phyloP scores from a whole-genome alignment of 2,888 invertebrate species.

The Calliphora vomitoria region DNA sequence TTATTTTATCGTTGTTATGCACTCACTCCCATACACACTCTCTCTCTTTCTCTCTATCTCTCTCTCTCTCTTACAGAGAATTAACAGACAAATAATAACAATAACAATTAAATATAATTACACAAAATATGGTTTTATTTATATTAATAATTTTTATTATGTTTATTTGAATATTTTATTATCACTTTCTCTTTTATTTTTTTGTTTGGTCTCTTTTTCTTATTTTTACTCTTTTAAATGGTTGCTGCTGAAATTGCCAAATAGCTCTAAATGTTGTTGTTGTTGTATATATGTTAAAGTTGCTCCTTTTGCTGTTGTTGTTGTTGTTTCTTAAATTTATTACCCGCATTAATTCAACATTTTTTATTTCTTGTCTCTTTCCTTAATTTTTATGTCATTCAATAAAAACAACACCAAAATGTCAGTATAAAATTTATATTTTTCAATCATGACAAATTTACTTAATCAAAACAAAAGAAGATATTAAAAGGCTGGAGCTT shows the following conservation, averaged over 20 bases:
- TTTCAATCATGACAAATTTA: constrained; percentile 54
- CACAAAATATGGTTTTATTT: constrained; percentile 19
- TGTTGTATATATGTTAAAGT: constrained; percentile 1
- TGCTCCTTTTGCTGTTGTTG: background rate
- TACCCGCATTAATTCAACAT: constrained; percentile 26
- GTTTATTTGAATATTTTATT: background rate
- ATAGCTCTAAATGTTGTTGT: background rate
- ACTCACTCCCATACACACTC: background rate
- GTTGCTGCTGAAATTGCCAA: background rate
- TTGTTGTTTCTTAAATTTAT: constrained; percentile 47
- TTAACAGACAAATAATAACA: background rate
- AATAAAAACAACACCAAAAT: constrained; percentile 51
- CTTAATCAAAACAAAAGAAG: background rate
- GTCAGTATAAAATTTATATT: constrained; percentile 35
- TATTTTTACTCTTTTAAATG: background rate
- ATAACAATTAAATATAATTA: background rate
- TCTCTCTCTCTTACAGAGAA: background rate
- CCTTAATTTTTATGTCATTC: constrained; percentile 55
- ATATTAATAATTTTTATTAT: background rate
- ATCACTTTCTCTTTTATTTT: constrained; percentile 3
- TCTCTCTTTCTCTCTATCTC: background rate
- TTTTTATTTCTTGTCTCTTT: constrained; percentile 49
- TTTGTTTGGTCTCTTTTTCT: background rate
- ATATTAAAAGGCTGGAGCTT: background rate
- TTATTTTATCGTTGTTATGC: background rate